phyloP scores from a whole-genome alignment of 1,140 invertebrate species.

The Calephelis virginiensis region DNA sequence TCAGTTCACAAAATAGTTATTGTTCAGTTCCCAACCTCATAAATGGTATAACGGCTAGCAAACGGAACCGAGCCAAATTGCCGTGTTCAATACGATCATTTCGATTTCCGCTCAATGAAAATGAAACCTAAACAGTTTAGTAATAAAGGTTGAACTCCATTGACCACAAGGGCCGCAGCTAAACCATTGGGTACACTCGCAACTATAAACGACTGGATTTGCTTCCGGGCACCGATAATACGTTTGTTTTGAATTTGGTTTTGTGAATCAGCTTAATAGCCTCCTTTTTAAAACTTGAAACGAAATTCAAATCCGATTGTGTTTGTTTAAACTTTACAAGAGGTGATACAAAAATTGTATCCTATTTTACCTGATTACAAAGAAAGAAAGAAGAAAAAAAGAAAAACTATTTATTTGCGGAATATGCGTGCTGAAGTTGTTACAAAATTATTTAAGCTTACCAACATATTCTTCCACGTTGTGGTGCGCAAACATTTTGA shows the following conservation, averaged over 20 bases:
- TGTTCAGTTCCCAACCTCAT: constrained; percentile 15
- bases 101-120: neutral
- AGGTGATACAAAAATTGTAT: too few relatives aligned
- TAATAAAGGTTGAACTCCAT: neutral
- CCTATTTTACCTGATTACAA: too few relatives aligned
- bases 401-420: too few relatives aligned
- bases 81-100: constrained; percentile 15
- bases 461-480: too few relatives aligned
- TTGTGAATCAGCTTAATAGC: constrained; percentile 17
- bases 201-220: constrained; percentile 17
- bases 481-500: too few relatives aligned
- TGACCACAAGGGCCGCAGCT: neutral
- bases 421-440: too few relatives aligned
- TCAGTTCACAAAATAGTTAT: constrained; percentile 15
- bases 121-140: neutral
- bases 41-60: constrained; percentile 15
- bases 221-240: constrained; percentile 15
- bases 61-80: constrained; percentile 14
- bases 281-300: neutral
- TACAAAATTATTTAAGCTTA: too few relatives aligned
- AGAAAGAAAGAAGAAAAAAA: too few relatives aligned
- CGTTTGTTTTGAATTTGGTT: constrained; percentile 16
- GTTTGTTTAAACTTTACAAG: neutral
- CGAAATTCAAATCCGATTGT: neutral
- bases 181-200: constrained; percentile 13